A percentile compares a stretch with the other conserved stretches of the same genome.
Conservation (phyloP, 1,140 invertebrate genomes). For the Zophobas morio region DNA sequence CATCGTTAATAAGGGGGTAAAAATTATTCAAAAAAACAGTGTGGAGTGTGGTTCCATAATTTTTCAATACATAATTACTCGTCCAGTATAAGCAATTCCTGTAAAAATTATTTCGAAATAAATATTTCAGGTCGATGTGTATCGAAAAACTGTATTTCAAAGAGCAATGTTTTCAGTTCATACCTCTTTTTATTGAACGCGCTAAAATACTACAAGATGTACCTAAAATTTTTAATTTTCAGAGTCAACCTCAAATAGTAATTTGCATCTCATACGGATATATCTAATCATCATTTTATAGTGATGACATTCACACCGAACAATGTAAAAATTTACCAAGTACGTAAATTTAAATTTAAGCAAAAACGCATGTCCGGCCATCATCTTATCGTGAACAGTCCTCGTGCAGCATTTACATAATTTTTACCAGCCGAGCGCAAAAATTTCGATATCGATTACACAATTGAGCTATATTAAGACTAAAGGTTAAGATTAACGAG, state of each 20-base stretch:
- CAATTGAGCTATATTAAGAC: constrained; percentile 11
- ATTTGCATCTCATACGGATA: not conserved
- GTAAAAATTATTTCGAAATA: too few relatives aligned
- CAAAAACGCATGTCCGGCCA: not conserved
- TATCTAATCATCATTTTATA: not conserved
- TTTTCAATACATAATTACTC: too few relatives aligned
- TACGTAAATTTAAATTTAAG: constrained; percentile 17
- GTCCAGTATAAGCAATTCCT: too few relatives aligned
- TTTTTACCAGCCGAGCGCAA: not conserved
- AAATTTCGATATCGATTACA: constrained; percentile 1
- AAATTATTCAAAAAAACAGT: too few relatives aligned
- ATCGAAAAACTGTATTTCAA: too few relatives aligned
- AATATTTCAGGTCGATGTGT: too few relatives aligned
- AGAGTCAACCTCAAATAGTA: not conserved
- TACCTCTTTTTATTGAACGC: too few relatives aligned
- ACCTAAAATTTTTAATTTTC: too few relatives aligned
- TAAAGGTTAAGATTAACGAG: constrained; percentile 1
- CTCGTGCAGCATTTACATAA: not conserved
- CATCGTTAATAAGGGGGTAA: too few relatives aligned
- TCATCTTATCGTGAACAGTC: constrained; percentile 2
- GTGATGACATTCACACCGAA: constrained; percentile 3
- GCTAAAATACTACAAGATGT: not conserved
- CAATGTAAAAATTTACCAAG: constrained; percentile 14
- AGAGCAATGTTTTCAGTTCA: too few relatives aligned
- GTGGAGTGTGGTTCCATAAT: too few relatives aligned